A percentile compares a stretch with the other conserved stretches of the same genome.
These are phyloP conservation scores for Esox niger DNA, from an alignment of 2,113 vertebrate genomes.

Conservation along the genomic window DNA sequence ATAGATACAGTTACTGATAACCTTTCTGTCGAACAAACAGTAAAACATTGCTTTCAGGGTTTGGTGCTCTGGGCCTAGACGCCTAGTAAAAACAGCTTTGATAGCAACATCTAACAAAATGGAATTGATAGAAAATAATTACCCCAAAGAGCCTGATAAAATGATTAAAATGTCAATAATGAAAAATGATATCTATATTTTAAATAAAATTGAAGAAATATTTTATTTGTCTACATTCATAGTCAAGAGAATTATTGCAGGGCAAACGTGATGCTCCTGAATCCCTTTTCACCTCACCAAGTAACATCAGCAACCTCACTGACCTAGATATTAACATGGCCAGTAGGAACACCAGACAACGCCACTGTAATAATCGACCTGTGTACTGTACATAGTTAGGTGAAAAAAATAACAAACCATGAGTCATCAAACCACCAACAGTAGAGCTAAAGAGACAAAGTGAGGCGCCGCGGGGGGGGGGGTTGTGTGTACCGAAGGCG, in stretches of 20 bases:
- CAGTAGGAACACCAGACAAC: conserved; percentile 44
- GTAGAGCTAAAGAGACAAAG: neutral
- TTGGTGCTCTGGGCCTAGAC: conserved; percentile 1
- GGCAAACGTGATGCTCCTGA: neutral
- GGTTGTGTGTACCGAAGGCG: conserved; percentile 8
- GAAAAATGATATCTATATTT: too few relatives aligned
- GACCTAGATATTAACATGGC: conserved; percentile 1
- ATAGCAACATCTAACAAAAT: conserved; percentile 1
- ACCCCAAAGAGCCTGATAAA: neutral
- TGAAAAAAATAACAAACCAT: neutral
- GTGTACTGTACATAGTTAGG: conserved; percentile 11
- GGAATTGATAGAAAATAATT: neutral
- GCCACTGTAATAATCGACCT: neutral
- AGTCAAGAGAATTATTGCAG: neutral
- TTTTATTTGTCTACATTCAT: neutral
- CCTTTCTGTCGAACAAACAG: neutral
- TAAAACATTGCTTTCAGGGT: neutral
- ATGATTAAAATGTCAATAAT: neutral
- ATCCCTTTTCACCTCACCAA: neutral
- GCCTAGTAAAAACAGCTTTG: neutral
- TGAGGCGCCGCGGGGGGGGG: neutral
- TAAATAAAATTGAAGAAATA: too few relatives aligned
- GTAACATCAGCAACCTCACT: neutral
- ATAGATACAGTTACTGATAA: neutral
- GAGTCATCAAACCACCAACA: neutral